Base-by-base conservation (phyloP, 2,113 vertebrate genomes). In the Reinhardtius hippoglossoides region DNA sequence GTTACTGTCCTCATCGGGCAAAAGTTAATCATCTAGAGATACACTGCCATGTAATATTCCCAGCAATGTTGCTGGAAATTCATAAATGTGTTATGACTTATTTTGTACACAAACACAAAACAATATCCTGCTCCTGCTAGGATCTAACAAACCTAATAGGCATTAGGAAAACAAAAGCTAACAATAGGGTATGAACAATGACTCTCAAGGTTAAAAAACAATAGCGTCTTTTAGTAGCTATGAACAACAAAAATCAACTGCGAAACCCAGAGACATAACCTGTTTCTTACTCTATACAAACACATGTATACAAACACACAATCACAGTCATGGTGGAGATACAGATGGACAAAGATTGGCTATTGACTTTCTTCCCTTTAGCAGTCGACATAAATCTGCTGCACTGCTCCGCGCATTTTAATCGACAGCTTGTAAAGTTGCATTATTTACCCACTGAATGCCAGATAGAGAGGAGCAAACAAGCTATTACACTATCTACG, bases 401-500 rank as follows among this genome's bases (percentile, higher is more conserved):
- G 69, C 20, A 24, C 40, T 14, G 54, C 79, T 81, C 73, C 61
- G 67, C 6, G 44, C 83, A 92, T 90, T 89, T 87, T 88, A 92
- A 91, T 87, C 52, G 63, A 74, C 75, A 73, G 71, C 88, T 85
- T 80, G 86, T 84, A 87, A 87, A 83, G 75, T 78, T 67, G 80
- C 27, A 67, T 87, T 91, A 88, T 91, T 91, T 90, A 88, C 82
- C 66, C 71, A 56, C 68, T 65, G 69, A 86, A 87, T 64, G 65
- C 75, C 81, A 67, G 81, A 78, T 71, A 77, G 73, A 85, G 85
- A 80, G 80, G 69, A 77, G 81, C 83, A 88, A 87, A 90, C 84
- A 88, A 85, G 80, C 84, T 74, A 90, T 89, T 88, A 90, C 83
- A 78, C 86, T 78, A 90, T 91, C 88, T 77, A 72, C 42, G 83